Percentiles rank a stretch among this genome's conserved stretches.
phyloP scores from a whole-genome alignment of 1,140 invertebrate species.

The Penaeus indicus region DNA sequence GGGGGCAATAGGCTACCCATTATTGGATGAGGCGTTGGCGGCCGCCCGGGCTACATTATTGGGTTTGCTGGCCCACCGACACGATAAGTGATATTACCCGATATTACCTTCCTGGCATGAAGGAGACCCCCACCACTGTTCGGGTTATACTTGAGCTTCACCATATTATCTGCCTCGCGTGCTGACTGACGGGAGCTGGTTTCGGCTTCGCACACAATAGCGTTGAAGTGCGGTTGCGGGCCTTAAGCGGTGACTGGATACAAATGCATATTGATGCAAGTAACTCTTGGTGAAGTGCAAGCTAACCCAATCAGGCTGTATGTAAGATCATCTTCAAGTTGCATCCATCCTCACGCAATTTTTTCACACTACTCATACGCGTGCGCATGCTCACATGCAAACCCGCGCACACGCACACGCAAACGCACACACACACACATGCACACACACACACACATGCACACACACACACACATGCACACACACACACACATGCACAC shows the following conservation, averaged over 20 bases:
- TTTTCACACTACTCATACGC: no score
- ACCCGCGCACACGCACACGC: background rate
- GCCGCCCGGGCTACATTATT: conserved; percentile 55
- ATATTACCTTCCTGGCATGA: conserved; percentile 56
- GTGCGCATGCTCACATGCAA: background rate
- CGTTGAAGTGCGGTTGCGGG: no score
- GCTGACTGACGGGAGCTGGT: no score
- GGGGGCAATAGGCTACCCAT: background rate
- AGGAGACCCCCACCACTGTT: conserved; percentile 20
- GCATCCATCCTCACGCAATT: no score
- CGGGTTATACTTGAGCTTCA: no score
- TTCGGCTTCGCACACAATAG: no score
- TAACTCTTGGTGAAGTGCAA: no score
- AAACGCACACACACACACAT: background rate
- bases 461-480: background rate
- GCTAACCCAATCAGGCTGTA: no score
- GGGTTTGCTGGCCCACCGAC: conserved; percentile 61
- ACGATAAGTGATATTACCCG: conserved; percentile 63
- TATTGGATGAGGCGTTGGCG: background rate
- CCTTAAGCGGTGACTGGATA: no score
- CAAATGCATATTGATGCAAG: no score
- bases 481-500: background rate
- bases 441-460: background rate
- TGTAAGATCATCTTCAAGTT: no score
- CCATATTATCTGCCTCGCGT: no score